Conservation (phyloP, 2,113 vertebrate species). For the Egretta garzetta region DNA sequence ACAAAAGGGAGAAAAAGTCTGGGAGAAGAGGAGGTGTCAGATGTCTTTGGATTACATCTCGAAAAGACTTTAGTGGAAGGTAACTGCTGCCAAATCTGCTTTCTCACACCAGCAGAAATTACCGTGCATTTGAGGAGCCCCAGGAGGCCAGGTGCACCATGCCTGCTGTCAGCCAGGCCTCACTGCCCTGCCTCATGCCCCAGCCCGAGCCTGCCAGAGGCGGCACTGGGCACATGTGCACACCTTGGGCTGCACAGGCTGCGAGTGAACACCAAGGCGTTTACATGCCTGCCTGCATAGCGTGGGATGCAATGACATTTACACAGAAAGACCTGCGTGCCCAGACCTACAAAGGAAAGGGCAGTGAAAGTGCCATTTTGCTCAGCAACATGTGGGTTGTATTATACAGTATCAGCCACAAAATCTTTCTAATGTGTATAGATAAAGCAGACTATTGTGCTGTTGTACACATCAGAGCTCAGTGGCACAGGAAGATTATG, state of each 20-base stretch:
- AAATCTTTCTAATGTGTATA: not conserved
- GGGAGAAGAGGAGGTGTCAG: not conserved
- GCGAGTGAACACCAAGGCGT: fast-evolving
- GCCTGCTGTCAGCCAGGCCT: not conserved
- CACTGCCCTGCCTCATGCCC: not conserved
- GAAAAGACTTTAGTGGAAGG: not conserved
- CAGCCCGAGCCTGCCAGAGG: fast-evolving
- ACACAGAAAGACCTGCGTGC: not conserved
- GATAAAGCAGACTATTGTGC: not conserved
- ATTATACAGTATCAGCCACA: not conserved
- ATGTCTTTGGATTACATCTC: not conserved
- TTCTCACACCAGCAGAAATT: not conserved
- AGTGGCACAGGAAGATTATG: not conserved
- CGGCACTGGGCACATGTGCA: too few species aligned
- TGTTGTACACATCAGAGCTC: not conserved
- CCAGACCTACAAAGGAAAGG: not conserved
- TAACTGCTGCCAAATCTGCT: not conserved
- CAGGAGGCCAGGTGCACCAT: fast-evolving
- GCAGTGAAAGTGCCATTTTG: not conserved
- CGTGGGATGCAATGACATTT: too few species aligned
- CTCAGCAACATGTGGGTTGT: not conserved
- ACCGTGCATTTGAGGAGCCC: not conserved
- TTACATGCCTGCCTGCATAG: not conserved
- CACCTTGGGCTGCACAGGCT: fast-evolving
- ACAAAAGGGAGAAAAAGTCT: not conserved